Evolutionary conservation across 1,140 invertebrate genomes (phyloP).

Genomic region (Drosophila erecta): DNA sequence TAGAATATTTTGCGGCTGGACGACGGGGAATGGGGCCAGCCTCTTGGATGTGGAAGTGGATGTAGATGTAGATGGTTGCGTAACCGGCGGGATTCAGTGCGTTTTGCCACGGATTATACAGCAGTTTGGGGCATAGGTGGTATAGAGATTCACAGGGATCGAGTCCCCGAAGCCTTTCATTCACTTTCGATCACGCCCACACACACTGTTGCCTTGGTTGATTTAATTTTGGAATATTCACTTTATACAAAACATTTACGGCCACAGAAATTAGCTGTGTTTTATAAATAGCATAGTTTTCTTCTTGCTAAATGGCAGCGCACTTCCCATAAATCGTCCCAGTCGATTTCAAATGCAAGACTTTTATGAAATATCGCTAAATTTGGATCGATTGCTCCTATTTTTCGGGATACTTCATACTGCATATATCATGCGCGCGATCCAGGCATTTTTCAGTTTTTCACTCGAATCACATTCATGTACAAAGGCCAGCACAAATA

Average conservation of each 20-base stretch:
- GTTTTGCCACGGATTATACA: conserved; percentile 1
- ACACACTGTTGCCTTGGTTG: conserved; percentile 16
- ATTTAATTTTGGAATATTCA: conserved; percentile 61
- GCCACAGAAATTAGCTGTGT: conserved; percentile 78
- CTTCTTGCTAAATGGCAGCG: conserved; percentile 69
- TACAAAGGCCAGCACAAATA: conserved; percentile 13
- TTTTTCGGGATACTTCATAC: conserved; percentile 49
- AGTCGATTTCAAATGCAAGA: conserved; percentile 58
- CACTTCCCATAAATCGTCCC: conserved; percentile 55
- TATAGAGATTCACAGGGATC: neutral
- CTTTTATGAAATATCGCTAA: conserved; percentile 13
- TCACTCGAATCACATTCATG: conserved; percentile 40
- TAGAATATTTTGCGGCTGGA: conserved; percentile 74
- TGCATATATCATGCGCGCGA: conserved; percentile 47
- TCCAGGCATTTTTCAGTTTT: conserved; percentile 47
- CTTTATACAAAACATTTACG: conserved; percentile 58
- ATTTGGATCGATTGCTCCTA: neutral
- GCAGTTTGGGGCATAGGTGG: neutral
- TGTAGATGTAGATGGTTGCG: conserved; percentile 55
- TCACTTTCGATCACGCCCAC: conserved; percentile 4
- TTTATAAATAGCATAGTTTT: conserved; percentile 82
- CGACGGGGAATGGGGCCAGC: conserved; percentile 58
- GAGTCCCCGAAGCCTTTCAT: conserved; percentile 6
- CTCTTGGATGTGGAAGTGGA: conserved; percentile 36
- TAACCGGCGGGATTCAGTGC: conserved; percentile 45